Base-by-base conservation (phyloP, 2,113 vertebrate genomes). In the Zosterops lateralis region DNA sequence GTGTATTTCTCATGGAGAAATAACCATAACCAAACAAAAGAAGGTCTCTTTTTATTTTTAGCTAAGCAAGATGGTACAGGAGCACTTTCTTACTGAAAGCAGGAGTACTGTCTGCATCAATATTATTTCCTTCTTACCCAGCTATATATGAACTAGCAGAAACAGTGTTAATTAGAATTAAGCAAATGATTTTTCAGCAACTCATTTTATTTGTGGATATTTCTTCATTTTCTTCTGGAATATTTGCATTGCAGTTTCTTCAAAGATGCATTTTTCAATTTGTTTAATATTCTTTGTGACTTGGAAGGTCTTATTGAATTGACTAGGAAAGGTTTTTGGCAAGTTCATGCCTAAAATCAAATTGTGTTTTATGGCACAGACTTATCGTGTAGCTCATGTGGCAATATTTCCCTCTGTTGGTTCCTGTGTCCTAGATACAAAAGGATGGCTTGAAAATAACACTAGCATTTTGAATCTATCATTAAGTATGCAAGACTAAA, bases 1-100 rank as follows among this genome's bases (percentile, higher is more conserved):
- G 54, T 68, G 68, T 94, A 79, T 71, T 82, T 67, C 58, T 87
- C 51, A 83, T 13, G 57, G 85, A 95, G 80, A 95, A 88, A 79
- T 45, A 90, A 84, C 19, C 79, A 75, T 38, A 62, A 42, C 48
- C 66, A 84, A 87, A 76, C 51, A 73, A 72, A 81, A 62, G 20
- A 31, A 78, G 2, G 4, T 48, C 5, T 92, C 14, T 92, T 62
- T 93, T 76, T 42, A 26, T 77, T 91, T 85, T 92, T 83, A 74
- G 7, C 13, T 80, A 74, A 87, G n/a, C 5, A n/a, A 58, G 38
- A 40, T 12, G 9, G 12, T 51, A 29, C 15, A 7, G 31, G 17
- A 77, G n/a, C 74, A 64, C 32, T 90, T 86, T 71, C 51, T 40
- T 48, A 64, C 6, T 67, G 62, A 89, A 87, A 75, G 4, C 53